These are phyloP conservation scores for Platygyra sinensis DNA, from an alignment of 64 coral and sea anemone genomes.

Conservation along the genomic window DNA sequence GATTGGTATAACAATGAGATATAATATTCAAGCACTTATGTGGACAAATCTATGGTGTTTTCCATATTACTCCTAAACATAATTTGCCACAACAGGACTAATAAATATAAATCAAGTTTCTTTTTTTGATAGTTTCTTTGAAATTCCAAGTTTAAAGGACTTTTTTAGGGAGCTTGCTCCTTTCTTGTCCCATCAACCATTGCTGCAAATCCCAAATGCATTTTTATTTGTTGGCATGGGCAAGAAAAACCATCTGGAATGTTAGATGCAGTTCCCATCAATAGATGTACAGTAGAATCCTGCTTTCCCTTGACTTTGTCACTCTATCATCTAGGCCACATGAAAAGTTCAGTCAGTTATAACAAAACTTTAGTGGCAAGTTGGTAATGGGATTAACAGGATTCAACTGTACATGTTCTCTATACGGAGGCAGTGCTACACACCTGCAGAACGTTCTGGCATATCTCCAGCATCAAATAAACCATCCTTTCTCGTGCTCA, in stretches of 20 bases:
- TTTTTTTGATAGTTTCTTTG: too few relatives aligned
- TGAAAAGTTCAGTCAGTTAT: neutral
- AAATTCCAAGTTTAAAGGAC: too few relatives aligned
- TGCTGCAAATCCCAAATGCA: neutral
- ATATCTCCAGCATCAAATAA: constrained; percentile 75
- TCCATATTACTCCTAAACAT: too few relatives aligned
- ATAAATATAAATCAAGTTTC: too few relatives aligned
- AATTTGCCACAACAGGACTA: too few relatives aligned
- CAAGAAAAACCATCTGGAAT: neutral
- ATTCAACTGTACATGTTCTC: neutral
- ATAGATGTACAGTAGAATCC: neutral
- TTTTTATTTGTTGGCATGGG: neutral
- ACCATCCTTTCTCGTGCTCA: constrained; percentile 42
- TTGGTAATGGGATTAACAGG: neutral
- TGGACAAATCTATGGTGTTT: too few relatives aligned
- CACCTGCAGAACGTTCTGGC: constrained; percentile 54
- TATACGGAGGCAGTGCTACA: neutral
- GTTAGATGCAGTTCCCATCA: neutral
- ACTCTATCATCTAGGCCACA: neutral
- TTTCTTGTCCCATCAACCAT: too few relatives aligned
- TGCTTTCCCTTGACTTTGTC: neutral
- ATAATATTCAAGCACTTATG: too few relatives aligned
- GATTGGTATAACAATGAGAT: neutral
- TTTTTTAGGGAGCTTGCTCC: too few relatives aligned
- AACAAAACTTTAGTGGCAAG: neutral